Evolutionary conservation across 2,797 vertebrate species (phyloP).

Genomic region (Eulemur albifrons): DNA sequence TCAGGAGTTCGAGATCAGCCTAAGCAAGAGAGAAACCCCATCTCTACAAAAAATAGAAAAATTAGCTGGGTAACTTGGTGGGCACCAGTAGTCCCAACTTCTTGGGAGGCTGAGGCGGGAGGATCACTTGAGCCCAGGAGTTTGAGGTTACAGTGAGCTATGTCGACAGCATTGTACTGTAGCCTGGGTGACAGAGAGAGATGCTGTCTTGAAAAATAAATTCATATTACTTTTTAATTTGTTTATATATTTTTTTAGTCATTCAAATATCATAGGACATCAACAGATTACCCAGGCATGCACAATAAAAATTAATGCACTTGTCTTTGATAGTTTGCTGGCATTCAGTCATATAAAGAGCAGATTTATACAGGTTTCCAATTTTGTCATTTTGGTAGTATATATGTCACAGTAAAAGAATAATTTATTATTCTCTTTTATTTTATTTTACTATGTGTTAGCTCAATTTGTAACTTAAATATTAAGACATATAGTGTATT

Average conservation of each 20-base stretch:
- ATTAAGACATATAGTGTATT: not conserved
- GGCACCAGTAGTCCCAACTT: not conserved
- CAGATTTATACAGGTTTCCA: not conserved
- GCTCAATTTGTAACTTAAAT: not conserved
- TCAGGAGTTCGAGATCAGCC: not conserved
- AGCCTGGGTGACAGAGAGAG: not conserved
- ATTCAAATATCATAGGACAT: not conserved
- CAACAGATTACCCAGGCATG: not conserved
- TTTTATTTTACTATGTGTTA: not conserved
- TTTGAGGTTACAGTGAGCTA: not conserved
- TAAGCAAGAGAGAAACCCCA: not conserved
- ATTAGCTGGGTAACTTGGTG: not conserved
- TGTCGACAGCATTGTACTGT: not conserved
- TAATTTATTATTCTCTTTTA: not conserved
- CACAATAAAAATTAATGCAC: not conserved
- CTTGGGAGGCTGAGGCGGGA: not conserved
- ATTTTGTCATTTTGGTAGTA: not conserved
- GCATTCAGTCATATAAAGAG: not conserved
- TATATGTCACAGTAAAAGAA: conserved; percentile 1
- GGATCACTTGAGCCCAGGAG: not conserved
- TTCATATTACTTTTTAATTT: not conserved
- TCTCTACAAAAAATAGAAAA: not conserved
- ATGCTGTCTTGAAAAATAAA: not conserved
- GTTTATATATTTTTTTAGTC: not conserved
- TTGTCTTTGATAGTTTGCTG: not conserved